phyloP scores from a whole-genome alignment of 2,888 invertebrate species.

The Drosophila koepferae region DNA sequence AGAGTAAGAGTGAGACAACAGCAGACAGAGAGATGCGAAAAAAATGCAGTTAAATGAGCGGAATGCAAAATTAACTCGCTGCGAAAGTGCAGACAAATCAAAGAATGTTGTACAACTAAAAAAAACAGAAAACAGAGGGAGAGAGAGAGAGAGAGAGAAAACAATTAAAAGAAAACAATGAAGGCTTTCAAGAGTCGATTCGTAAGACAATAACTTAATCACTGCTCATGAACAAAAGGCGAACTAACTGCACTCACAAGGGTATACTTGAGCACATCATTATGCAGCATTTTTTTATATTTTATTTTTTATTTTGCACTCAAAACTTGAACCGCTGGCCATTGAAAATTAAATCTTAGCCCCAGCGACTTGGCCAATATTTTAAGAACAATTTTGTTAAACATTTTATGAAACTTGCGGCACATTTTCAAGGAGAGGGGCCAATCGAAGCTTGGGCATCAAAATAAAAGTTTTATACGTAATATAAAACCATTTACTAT shows the following conservation, averaged over 20 bases:
- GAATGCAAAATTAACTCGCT: constrained; percentile 81
- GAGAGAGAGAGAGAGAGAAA: no score
- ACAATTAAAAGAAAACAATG: constrained; percentile 34
- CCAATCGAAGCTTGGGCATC: constrained; percentile 1
- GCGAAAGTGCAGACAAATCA: constrained; percentile 75
- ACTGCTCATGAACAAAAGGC: not conserved
- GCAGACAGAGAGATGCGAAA: not conserved
- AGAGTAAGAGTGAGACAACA: not conserved
- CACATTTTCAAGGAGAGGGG: constrained; percentile 13
- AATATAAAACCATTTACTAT: constrained; percentile 79
- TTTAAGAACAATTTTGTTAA: constrained; percentile 76
- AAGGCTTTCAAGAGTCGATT: constrained; percentile 15
- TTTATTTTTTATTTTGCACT: constrained; percentile 32
- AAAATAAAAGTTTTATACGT: constrained; percentile 75
- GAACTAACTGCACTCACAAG: not conserved
- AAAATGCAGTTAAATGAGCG: constrained; percentile 79
- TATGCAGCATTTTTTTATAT: not conserved
- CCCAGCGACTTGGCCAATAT: constrained; percentile 64
- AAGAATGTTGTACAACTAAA: constrained; percentile 75
- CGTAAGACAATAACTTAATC: not conserved
- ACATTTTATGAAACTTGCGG: constrained; percentile 70
- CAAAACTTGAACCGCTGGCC: constrained; percentile 42
- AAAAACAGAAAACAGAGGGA: no score
- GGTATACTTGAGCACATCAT: constrained; percentile 16
- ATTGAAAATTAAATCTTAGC: constrained; percentile 38